These are phyloP conservation scores for Ethmia dodecea DNA, from an alignment of 2,888 invertebrate genomes.

Conservation along the genomic window DNA sequence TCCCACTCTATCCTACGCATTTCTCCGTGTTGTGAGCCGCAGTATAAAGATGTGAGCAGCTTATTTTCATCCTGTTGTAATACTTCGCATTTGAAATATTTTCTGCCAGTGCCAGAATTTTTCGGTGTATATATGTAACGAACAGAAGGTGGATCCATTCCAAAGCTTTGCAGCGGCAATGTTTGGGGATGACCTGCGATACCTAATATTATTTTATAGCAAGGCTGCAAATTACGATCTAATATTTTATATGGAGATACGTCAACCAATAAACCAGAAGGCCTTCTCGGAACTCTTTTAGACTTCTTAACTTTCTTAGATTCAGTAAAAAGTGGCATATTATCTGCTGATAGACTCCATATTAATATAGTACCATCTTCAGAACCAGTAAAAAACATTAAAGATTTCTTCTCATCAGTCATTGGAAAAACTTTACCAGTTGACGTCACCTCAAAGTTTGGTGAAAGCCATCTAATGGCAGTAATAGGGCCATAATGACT, in stretches of 20 bases:
- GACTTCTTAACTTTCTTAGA: constrained; percentile 56
- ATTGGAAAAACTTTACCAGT: constrained; percentile 69
- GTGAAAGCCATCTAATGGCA: constrained; percentile 82
- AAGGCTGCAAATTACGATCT: constrained; percentile 80
- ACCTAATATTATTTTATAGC: constrained; percentile 73
- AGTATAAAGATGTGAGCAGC: constrained; percentile 44
- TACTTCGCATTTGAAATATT: constrained; percentile 55
- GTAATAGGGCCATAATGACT: constrained; percentile 82
- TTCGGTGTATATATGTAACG: constrained; percentile 47
- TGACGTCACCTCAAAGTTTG: constrained; percentile 74
- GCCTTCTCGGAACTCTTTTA: constrained; percentile 67
- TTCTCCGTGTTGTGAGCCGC: constrained; percentile 64
- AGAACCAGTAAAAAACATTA: constrained; percentile 81
- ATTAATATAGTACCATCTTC: constrained; percentile 83
- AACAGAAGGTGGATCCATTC: constrained; percentile 44
- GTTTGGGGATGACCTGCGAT: constrained; percentile 57
- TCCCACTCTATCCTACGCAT: constrained; percentile 78
- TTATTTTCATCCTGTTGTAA: constrained; percentile 42
- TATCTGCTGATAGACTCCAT: constrained; percentile 82
- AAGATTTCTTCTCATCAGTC: constrained; percentile 42
- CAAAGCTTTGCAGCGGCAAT: constrained; percentile 61
- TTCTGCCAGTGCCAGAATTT: constrained; percentile 49
- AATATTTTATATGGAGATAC: constrained; percentile 79
- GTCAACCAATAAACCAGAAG: constrained; percentile 77
- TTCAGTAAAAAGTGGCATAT: constrained; percentile 38